Evolutionary conservation across 2,113 vertebrate genomes (phyloP).

Genomic region (Ramphastos sulfuratus): DNA sequence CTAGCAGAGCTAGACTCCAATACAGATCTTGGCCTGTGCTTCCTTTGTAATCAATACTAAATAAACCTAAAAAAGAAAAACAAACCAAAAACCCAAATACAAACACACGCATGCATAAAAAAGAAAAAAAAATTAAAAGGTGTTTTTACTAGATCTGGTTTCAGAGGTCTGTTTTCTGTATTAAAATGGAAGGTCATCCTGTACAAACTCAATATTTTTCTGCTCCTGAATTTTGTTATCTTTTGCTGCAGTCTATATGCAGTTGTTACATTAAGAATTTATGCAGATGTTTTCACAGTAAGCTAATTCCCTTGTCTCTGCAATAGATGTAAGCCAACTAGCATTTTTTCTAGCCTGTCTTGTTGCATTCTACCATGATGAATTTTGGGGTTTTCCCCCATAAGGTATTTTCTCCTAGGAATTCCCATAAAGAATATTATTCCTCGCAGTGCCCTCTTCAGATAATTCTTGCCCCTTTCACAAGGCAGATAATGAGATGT

Average conservation of each 20-base stretch:
- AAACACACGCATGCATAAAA: neutral
- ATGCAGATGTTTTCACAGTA: conserved; percentile 9
- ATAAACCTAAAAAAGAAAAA: conserved; percentile 23
- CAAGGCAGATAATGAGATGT: neutral
- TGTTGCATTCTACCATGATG: neutral
- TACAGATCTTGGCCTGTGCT: neutral
- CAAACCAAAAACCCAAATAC: neutral
- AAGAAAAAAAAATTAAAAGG: neutral
- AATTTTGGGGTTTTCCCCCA: neutral
- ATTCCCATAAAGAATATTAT: conserved; percentile 4
- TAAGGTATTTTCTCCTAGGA: conserved; percentile 22
- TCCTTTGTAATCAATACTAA: conserved; percentile 25
- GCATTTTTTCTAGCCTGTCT: neutral
- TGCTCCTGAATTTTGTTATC: conserved; percentile 41
- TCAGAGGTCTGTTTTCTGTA: conserved; percentile 47
- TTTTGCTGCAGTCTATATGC: neutral
- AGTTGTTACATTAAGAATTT: conserved; percentile 4
- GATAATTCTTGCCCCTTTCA: conserved; percentile 12
- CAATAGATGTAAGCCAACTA: neutral
- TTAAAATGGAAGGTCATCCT: conserved; percentile 24
- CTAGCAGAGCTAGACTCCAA: neutral
- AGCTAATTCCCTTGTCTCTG: neutral
- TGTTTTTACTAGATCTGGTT: conserved; percentile 46
- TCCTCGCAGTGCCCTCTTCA: neutral
- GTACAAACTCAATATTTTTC: conserved; percentile 17